Base-by-base conservation (phyloP, 2,888 invertebrate species). In the Thereva unica region DNA sequence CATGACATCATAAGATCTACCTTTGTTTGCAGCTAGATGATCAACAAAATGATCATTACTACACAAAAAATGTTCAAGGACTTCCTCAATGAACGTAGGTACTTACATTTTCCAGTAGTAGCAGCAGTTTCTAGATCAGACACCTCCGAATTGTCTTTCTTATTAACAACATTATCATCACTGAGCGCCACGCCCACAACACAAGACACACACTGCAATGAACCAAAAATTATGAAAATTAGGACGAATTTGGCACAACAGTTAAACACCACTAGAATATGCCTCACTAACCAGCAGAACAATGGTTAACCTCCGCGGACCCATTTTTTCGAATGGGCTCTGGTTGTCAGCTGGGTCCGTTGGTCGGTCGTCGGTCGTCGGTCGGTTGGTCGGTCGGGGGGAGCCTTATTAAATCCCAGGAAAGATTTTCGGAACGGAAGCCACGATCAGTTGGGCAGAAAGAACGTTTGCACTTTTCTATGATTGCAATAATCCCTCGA, bases 61-160 rank as follows among this genome's bases (percentile, higher is more conserved):
- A 23, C 23, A 23, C 23, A 23, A 23, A 23, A 23, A 23, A 23
- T 2, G 1, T 23, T 23, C 23, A 23, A 23, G 23, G 23, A 23
- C 23, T 23, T 23, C 23, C 23, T 23, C 23, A 23, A 23, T 23
- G 23, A 1, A 23, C 2, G 23, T 2, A 23, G 1, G 23, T 45
- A 76, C 82, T 75, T 78, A 83, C 83, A 79, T 70, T 77, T 74
- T 63, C 70, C 73, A 70, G 81, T 83, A 70, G 81, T 83, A 2
- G 82, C 81, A 41, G 79, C 82, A 10, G 80, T 73, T 71, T 78
- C 79, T 44, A 83, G 75, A 70, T 82, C 82, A n/a, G 61, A 42
- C 12, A 50, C 50, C 3, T 55, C 49, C 12, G 6, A n/a, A 40
- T 64, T 42, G 10, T 44, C 50, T 38, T 23, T 59, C 12, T 53